phyloP scores from a whole-genome alignment of 2,888 invertebrate genomes.

The Odontothrips loti region DNA sequence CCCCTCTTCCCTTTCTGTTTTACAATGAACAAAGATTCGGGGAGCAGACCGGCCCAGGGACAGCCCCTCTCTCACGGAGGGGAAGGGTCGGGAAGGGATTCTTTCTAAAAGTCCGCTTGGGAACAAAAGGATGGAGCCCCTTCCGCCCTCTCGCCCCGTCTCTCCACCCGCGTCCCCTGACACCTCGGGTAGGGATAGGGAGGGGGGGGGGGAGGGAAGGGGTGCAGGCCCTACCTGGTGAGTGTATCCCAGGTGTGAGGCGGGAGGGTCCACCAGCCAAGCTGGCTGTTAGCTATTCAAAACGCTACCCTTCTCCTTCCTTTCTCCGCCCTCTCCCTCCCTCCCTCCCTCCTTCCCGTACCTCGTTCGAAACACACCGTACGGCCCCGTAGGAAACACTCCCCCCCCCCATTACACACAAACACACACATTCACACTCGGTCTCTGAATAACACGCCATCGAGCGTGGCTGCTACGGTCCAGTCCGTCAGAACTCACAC shows the following conservation, averaged over 20 bases:
- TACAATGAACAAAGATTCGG: conserved; percentile 4
- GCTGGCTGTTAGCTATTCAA: neutral
- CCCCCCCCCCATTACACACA: too few species aligned
- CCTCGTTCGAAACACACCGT: neutral
- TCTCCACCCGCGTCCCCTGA: too few species aligned
- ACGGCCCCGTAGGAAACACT: neutral
- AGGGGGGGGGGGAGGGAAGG: neutral
- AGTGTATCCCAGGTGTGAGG: neutral
- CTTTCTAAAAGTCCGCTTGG: conserved; percentile 22
- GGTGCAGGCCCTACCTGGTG: neutral
- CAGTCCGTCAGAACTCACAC: too few species aligned
- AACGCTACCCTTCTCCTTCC: neutral
- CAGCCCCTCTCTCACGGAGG: too few species aligned
- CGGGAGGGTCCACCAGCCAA: neutral
- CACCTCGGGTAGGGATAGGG: neutral
- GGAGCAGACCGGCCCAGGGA: neutral
- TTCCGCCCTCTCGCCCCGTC: neutral
- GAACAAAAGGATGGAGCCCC: conserved; percentile 6
- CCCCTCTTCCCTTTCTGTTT: conserved; percentile 4
- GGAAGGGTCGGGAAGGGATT: neutral
- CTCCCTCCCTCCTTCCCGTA: too few species aligned
- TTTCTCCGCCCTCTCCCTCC: too few species aligned
- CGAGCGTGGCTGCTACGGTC: too few species aligned
- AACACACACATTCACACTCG: too few species aligned
- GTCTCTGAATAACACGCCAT: too few species aligned